A percentile compares a stretch with the other conserved stretches of the same genome.
These are phyloP conservation scores for Drosophila virilis DNA, from an alignment of 1,140 invertebrate species.

Conservation along the genomic window DNA sequence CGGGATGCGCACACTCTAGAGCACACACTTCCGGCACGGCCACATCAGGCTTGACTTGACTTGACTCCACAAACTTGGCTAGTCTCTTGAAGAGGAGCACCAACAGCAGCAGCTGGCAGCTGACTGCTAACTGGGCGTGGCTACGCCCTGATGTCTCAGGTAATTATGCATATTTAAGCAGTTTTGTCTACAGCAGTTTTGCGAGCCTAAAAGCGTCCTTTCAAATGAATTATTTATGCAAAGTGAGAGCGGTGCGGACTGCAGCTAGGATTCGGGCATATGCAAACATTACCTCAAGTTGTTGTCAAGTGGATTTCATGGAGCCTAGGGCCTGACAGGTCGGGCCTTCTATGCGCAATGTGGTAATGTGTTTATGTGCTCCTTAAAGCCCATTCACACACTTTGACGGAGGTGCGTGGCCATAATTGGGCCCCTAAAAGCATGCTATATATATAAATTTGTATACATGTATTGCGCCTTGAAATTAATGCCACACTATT, in stretches of 20 bases:
- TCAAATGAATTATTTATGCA: slow-evolving; percentile 82
- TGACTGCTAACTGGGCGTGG: slow-evolving; percentile 6
- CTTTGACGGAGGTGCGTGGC: slow-evolving; percentile 32
- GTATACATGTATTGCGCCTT: slow-evolving; percentile 44
- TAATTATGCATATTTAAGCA: slow-evolving; percentile 83
- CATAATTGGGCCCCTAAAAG: slow-evolving; percentile 57
- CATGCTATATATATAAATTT: slow-evolving; percentile 7
- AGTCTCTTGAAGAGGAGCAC: background rate
- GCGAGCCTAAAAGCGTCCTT: slow-evolving; percentile 76
- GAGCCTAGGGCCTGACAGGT: slow-evolving; percentile 3
- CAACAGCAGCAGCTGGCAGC: background rate
- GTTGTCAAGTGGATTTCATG: slow-evolving; percentile 42
- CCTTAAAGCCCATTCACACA: slow-evolving; percentile 30
- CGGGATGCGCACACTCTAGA: slow-evolving; percentile 25
- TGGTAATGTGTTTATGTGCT: slow-evolving; percentile 44
- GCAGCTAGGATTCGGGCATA: slow-evolving; percentile 47
- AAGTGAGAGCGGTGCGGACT: slow-evolving; percentile 34
- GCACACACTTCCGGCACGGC: slow-evolving; percentile 48
- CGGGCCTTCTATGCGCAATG: slow-evolving; percentile 13
- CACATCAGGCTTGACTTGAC: slow-evolving; percentile 25
- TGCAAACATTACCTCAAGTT: slow-evolving; percentile 73
- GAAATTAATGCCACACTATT: slow-evolving; percentile 77
- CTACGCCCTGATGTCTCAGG: slow-evolving; percentile 56
- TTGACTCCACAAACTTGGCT: slow-evolving; percentile 19
- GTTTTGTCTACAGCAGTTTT: slow-evolving; percentile 79